A percentile compares a stretch with the other conserved stretches of the same genome.
Conservation (phyloP, 2,888 invertebrate species). For the Euphydryas editha region DNA sequence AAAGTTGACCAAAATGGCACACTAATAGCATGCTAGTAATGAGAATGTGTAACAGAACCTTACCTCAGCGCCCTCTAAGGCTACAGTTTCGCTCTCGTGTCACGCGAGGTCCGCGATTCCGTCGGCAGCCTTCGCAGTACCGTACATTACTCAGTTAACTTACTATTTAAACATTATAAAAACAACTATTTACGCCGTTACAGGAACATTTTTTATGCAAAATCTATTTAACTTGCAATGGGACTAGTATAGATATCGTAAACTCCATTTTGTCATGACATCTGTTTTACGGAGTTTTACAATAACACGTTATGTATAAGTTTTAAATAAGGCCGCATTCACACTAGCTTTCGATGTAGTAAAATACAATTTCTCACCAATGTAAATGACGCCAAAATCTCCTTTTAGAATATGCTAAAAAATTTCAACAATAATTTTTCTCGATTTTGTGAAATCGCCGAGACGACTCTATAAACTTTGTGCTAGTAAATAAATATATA, state of each 20-base stretch:
- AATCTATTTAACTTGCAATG: conserved; percentile 80
- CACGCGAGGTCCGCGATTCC: conserved; percentile 40
- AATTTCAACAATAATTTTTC: conserved; percentile 41
- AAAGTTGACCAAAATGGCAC: too few relatives aligned
- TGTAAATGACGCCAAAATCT: conserved; percentile 70
- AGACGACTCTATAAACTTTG: conserved; percentile 36
- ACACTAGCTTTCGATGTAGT: conserved; percentile 76
- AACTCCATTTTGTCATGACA: conserved; percentile 60
- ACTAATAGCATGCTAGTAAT: too few relatives aligned
- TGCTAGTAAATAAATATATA: conserved; percentile 43
- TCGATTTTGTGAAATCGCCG: conserved; percentile 64
- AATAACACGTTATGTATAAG: conserved; percentile 49
- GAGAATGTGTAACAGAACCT: too few relatives aligned
- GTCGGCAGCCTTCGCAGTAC: conserved; percentile 35
- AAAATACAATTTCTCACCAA: conserved; percentile 67
- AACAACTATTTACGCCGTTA: conserved; percentile 77
- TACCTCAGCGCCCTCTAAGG: conserved; percentile 43
- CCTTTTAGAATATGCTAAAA: conserved; percentile 69
- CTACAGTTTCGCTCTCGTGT: conserved; percentile 50
- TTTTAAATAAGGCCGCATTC: conserved; percentile 73
- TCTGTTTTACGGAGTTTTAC: conserved; percentile 55
- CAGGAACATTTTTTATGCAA: conserved; percentile 79
- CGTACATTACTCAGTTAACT: conserved; percentile 64
- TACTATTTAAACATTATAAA: conserved; percentile 70
- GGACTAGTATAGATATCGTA: conserved; percentile 77